Conservation (phyloP, 2,113 vertebrate species). For the Bos taurus region DNA sequence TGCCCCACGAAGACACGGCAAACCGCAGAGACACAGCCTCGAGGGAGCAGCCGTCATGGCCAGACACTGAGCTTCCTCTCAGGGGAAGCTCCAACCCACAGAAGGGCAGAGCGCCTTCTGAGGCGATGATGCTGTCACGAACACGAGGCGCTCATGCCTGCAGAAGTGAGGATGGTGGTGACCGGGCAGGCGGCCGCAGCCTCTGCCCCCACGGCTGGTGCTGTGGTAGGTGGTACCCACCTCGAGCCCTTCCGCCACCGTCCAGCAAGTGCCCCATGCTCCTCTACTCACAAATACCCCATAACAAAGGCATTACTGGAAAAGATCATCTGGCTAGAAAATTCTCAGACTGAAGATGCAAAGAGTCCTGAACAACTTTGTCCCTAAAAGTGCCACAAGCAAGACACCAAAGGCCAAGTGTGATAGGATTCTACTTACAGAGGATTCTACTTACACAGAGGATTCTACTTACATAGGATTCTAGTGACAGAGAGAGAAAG, state of each 20-base stretch:
- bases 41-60: not conserved
- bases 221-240: too few relatives aligned
- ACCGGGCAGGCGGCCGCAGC: rapidly evolving
- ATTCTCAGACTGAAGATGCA: not conserved
- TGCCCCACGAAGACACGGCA: too few relatives aligned
- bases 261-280: not conserved
- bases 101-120: not conserved
- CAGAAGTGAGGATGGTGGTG: rapidly evolving
- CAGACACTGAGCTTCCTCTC: not conserved
- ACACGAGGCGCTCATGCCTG: not conserved
- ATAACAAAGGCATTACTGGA: not conserved
- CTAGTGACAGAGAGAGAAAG: not conserved
- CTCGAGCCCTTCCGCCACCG: too few relatives aligned
- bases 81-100: too few relatives aligned
- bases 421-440: not conserved
- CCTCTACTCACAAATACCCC: too few relatives aligned
- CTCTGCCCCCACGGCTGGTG: not conserved
- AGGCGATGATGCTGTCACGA: too few relatives aligned
- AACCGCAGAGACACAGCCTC: rapidly evolving
- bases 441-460: not conserved
- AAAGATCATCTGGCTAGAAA: not conserved
- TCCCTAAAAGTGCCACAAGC: not conserved
- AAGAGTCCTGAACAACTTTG: not conserved
- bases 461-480: not conserved
- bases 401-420: not conserved